Percentiles rank a stretch among this genome's conserved stretches.
Conservation (phyloP, 2,888 invertebrate genomes). For the Cremastobaeus sp. region DNA sequence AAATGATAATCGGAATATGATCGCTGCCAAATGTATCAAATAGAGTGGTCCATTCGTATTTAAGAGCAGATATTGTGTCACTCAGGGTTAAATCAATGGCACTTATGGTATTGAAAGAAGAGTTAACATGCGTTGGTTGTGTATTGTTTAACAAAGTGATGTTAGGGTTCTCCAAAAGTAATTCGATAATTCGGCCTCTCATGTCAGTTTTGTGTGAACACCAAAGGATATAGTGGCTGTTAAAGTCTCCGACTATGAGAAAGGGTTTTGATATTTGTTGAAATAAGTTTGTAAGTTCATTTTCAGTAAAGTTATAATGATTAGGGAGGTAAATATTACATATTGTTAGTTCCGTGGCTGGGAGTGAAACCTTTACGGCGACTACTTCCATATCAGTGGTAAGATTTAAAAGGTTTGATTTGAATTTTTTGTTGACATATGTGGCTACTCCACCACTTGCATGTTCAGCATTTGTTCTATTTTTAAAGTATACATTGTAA, state of each 20-base stretch:
- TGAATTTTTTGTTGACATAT: slow-evolving; percentile 1
- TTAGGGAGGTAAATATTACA: slow-evolving; percentile 6
- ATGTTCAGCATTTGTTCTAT: slow-evolving; percentile 20
- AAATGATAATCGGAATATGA: slow-evolving; percentile 55
- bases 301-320: background rate
- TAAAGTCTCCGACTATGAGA: slow-evolving; percentile 9
- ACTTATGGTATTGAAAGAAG: slow-evolving; percentile 20
- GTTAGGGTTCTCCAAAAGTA: slow-evolving; percentile 45
- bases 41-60: slow-evolving; percentile 4
- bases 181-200: slow-evolving; percentile 61
- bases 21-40: slow-evolving; percentile 48
- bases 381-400: slow-evolving; percentile 6
- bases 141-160: slow-evolving; percentile 33
- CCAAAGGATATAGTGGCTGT: slow-evolving; percentile 44
- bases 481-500: slow-evolving; percentile 18
- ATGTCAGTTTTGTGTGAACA: slow-evolving; percentile 50
- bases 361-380: background rate
- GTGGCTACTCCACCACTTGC: slow-evolving; percentile 57
- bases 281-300: background rate
- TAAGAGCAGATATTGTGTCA: slow-evolving; percentile 18
- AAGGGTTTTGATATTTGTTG: background rate
- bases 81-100: slow-evolving; percentile 58
- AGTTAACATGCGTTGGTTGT: slow-evolving; percentile 55
- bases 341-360: slow-evolving; percentile 1
- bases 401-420: too few relatives aligned